Evolutionary conservation across 2,113 vertebrate species (phyloP).

Genomic region (Ia io): DNA sequence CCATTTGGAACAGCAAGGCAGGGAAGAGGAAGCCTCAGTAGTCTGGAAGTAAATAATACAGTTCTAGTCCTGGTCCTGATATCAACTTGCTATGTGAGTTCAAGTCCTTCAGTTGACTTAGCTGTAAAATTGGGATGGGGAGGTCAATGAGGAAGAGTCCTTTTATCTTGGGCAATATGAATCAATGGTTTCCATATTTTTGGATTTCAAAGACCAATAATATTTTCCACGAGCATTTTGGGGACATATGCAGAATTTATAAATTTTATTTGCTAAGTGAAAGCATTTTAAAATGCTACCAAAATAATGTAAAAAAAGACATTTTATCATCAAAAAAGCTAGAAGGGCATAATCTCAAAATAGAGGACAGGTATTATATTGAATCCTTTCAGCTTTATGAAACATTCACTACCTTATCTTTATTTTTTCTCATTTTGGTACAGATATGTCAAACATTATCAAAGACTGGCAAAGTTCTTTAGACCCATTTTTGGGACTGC

Average conservation of each 20-base stretch:
- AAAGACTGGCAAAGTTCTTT: neutral
- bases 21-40: neutral
- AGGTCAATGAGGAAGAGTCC: neutral
- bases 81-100: neutral
- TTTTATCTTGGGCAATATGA: neutral
- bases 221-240: neutral
- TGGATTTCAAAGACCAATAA: neutral
- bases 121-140: neutral
- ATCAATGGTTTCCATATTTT: neutral
- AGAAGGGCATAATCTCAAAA: neutral
- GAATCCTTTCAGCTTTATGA: neutral
- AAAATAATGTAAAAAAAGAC: neutral
- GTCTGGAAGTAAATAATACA: neutral
- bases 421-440: slow-evolving; percentile 12
- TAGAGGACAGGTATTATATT: neutral
- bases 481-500: neutral
- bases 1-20: neutral
- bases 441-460: neutral
- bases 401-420: neutral
- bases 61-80: neutral
- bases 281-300: slow-evolving; percentile 2
- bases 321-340: neutral
- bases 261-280: neutral
- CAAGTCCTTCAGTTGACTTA: neutral
- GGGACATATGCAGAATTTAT: neutral